Percentiles rank a stretch among this genome's conserved stretches.
Evolutionary conservation across 1,140 invertebrate genomes (phyloP).

Genomic region (Steinernema feltiae): DNA sequence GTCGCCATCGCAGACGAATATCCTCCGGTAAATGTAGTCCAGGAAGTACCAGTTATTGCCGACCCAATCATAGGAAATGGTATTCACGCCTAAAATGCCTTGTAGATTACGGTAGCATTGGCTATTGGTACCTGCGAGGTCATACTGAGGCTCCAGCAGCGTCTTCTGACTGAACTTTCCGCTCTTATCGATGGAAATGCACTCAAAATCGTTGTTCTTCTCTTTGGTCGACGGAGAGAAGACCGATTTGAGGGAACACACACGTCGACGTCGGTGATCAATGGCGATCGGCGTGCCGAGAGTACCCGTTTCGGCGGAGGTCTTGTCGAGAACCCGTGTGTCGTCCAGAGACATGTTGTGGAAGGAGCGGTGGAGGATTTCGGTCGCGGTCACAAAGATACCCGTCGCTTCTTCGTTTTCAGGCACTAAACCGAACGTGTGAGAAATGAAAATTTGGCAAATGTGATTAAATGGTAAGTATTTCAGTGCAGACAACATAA

Average conservation of each 20-base stretch:
- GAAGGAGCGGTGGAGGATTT: background rate
- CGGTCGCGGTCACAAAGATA: background rate
- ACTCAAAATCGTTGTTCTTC: background rate
- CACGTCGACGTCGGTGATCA: background rate
- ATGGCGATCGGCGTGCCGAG: background rate
- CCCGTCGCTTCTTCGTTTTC: conserved; percentile 5
- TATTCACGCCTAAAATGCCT: background rate
- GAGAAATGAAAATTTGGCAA: too few species aligned
- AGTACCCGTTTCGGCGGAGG: background rate
- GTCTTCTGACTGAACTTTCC: background rate
- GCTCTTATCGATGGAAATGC: background rate
- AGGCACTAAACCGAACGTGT: too few species aligned
- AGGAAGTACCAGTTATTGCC: conserved; percentile 6
- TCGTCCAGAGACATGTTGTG: background rate
- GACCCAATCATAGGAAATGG: background rate
- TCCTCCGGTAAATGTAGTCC: background rate
- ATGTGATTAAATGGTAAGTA: too few species aligned
- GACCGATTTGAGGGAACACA: background rate
- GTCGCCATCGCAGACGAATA: background rate
- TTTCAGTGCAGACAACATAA: too few species aligned
- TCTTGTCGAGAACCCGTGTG: background rate
- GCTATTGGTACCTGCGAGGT: background rate
- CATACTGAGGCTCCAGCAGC: background rate
- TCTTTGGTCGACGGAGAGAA: background rate
- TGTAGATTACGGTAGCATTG: background rate